These are phyloP conservation scores for Gryllus longicercus DNA, from an alignment of 2,888 invertebrate species.

Conservation along the genomic window DNA sequence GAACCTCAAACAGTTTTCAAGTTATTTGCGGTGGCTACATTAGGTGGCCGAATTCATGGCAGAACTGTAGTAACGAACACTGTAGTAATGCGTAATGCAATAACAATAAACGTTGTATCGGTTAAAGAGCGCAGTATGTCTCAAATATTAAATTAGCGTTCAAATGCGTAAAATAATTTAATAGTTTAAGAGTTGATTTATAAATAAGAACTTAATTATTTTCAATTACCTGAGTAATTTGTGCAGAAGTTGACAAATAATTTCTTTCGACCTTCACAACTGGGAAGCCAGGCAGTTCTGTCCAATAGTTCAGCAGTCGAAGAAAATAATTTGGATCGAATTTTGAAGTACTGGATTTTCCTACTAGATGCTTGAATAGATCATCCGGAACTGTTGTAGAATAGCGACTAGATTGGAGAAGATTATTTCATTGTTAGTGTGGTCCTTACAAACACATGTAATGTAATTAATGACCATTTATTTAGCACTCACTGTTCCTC, in stretches of 20 bases:
- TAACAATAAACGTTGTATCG: too few species aligned
- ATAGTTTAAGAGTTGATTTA: too few species aligned
- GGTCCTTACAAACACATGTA: neutral
- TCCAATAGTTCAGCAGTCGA: conserved; percentile 72
- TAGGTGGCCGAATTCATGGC: too few species aligned
- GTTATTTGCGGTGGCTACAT: too few species aligned
- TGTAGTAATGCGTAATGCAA: too few species aligned
- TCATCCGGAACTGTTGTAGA: conserved; percentile 77
- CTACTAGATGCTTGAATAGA: conserved; percentile 74
- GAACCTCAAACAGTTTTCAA: too few species aligned
- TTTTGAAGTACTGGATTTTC: conserved; percentile 43
- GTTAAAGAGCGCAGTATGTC: too few species aligned
- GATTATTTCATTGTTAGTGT: neutral
- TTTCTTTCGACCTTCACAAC: conserved; percentile 53
- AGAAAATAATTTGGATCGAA: conserved; percentile 46
- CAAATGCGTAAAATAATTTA: too few species aligned
- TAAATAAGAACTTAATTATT: too few species aligned
- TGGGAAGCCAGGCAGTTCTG: conserved; percentile 65
- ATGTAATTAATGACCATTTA: conserved; percentile 44
- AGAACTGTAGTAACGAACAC: too few species aligned
- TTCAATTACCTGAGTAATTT: conserved; percentile 39
- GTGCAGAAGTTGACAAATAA: conserved; percentile 38
- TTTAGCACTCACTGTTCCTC: conserved; percentile 51
- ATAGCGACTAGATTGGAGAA: conserved; percentile 50
- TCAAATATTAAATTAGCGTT: too few species aligned